A percentile compares a stretch with the other conserved stretches of the same genome.
phyloP scores from a whole-genome alignment of 2,888 invertebrate genomes.

The Clitarchus hookeri region DNA sequence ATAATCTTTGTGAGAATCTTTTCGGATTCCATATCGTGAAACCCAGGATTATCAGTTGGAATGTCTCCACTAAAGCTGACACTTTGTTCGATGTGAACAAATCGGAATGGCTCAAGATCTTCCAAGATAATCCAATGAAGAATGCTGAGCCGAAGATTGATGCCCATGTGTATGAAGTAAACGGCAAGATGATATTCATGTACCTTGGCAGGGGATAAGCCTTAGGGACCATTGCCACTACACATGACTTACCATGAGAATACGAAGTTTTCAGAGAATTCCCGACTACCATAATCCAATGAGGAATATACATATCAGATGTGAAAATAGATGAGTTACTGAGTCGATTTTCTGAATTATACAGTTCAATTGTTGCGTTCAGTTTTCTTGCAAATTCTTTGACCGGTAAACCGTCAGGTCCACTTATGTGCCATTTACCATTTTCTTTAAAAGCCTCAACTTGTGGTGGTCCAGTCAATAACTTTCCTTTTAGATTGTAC shows the following conservation, averaged over 20 bases:
- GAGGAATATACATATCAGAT: neutral
- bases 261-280: neutral
- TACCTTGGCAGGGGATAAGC: neutral
- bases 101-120: neutral
- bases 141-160: neutral
- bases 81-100: neutral
- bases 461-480: neutral
- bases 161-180: neutral
- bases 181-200: neutral
- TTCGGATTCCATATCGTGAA: neutral
- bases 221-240: neutral
- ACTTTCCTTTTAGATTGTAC: neutral
- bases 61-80: neutral
- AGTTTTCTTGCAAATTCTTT: neutral
- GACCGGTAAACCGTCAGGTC: neutral
- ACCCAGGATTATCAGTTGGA: neutral
- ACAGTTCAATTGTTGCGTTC: neutral
- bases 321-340: neutral
- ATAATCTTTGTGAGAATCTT: neutral
- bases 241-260: neutral
- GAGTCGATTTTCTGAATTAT: neutral
- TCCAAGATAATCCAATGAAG: neutral
- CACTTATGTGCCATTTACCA: neutral
- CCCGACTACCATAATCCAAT: neutral
- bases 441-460: neutral